Conservation (phyloP, 2,888 invertebrate genomes). For the Athetis lepigone region DNA sequence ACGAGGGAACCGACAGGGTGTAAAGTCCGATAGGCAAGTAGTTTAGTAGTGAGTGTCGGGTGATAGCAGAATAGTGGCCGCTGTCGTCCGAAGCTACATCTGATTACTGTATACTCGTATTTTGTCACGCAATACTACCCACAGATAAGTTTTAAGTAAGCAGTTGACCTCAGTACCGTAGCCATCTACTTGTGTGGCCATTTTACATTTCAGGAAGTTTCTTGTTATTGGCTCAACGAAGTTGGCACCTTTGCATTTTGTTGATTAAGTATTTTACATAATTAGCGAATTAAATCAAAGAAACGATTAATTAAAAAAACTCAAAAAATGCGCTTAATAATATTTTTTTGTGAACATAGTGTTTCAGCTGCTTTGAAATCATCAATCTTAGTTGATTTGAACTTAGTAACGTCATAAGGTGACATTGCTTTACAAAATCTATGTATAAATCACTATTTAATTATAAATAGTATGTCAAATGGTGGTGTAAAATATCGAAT, state of each 20-base stretch:
- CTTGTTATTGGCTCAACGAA: constrained; percentile 40
- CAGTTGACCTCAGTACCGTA: constrained; percentile 50
- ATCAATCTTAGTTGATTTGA: too few species aligned
- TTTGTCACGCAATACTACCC: constrained; percentile 83
- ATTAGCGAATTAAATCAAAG: too few species aligned
- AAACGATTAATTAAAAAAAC: too few species aligned
- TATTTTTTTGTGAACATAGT: too few species aligned
- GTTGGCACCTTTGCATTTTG: constrained; percentile 9
- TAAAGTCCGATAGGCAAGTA: constrained; percentile 80
- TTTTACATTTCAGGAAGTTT: constrained; percentile 28
- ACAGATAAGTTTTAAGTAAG: constrained; percentile 71
- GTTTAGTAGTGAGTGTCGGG: constrained; percentile 75
- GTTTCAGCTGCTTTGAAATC: too few species aligned
- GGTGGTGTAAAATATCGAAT: too few species aligned
- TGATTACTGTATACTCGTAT: constrained; percentile 79
- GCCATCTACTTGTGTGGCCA: constrained; percentile 13
- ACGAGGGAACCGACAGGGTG: constrained; percentile 77
- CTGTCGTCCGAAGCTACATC: constrained; percentile 74
- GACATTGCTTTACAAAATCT: too few species aligned
- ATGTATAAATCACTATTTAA: too few species aligned
- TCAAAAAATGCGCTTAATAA: too few species aligned
- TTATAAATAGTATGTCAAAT: too few species aligned
- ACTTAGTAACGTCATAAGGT: too few species aligned
- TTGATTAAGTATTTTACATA: too few species aligned
- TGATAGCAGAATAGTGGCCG: constrained; percentile 70